Percentiles rank a stretch among this genome's conserved stretches.
Evolutionary conservation across 2,113 vertebrate genomes (phyloP).

Genomic region (Mesembrinibis cayennensis): DNA sequence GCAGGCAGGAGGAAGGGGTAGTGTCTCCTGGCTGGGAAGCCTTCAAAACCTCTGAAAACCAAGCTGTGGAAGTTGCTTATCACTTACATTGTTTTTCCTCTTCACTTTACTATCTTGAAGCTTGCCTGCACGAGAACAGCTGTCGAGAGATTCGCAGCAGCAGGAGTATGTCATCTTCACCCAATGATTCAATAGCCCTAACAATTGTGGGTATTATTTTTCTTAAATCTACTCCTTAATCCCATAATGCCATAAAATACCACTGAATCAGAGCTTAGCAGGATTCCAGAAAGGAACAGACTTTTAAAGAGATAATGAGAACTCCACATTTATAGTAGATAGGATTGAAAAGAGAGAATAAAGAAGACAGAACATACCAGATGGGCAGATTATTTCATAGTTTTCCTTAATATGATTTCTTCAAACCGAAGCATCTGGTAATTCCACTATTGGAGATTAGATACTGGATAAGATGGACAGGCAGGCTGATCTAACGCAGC

Average conservation of each 20-base stretch:
- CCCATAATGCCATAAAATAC: conserved; percentile 55
- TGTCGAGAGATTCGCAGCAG: neutral
- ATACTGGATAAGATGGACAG: neutral
- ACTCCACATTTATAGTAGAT: neutral
- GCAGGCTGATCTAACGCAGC: neutral
- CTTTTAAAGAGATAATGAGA: conserved; percentile 53
- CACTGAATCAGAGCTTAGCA: conserved; percentile 30
- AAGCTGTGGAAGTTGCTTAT: neutral
- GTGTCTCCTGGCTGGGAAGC: neutral
- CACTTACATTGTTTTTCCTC: neutral
- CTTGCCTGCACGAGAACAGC: neutral
- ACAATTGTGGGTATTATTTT: conserved; percentile 47
- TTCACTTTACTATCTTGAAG: neutral
- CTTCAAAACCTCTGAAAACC: neutral
- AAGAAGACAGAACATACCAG: neutral
- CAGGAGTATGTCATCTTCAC: conserved; percentile 19
- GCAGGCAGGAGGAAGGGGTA: neutral
- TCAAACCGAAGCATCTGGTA: conserved; percentile 39
- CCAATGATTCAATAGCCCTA: conserved; percentile 13
- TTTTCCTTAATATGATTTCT: conserved; percentile 45
- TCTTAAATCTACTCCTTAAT: conserved; percentile 57
- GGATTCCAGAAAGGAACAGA: conserved; percentile 45
- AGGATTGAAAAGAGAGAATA: neutral
- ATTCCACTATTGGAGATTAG: conserved; percentile 20
- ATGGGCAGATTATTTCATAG: conserved; percentile 48